A percentile compares a stretch with the other conserved stretches of the same genome.
phyloP scores from a whole-genome alignment of 1,140 invertebrate genomes.

The Leptonema lineaticorne region DNA sequence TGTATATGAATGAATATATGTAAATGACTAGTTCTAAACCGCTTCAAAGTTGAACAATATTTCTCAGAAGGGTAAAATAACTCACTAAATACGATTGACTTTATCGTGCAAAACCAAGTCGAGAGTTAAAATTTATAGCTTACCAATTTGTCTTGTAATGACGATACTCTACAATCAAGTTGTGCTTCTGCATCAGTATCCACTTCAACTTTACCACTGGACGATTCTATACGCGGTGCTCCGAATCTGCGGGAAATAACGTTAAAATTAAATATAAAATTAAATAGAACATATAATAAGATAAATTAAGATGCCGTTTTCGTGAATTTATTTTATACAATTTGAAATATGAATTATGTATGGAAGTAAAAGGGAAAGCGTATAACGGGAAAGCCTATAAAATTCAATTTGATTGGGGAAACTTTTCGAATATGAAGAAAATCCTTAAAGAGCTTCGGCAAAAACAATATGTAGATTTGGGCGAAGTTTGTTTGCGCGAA shows the following conservation, averaged over 20 bases:
- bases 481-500: neutral
- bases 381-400: neutral
- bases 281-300: neutral
- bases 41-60: too few species aligned
- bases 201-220: slow-evolving; percentile 24
- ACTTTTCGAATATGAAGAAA: neutral
- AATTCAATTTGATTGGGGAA: slow-evolving; percentile 10
- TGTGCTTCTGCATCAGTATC: slow-evolving; percentile 34
- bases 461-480: slow-evolving; percentile 12
- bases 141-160: slow-evolving; percentile 38
- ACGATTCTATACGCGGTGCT: slow-evolving; percentile 35
- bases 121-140: neutral
- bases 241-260: slow-evolving; percentile 30
- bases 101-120: too few species aligned
- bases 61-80: too few species aligned
- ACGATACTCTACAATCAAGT: slow-evolving; percentile 34
- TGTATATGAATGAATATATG: too few species aligned
- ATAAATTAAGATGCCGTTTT: neutral
- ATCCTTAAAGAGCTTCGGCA: neutral
- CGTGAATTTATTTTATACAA: neutral
- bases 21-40: too few species aligned
- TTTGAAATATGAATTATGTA: slow-evolving; percentile 7
- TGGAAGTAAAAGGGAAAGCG: neutral
- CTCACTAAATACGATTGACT: too few species aligned
- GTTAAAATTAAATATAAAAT: slow-evolving; percentile 1